Percentiles rank a stretch among this genome's conserved stretches.
phyloP scores from a whole-genome alignment of 2,797 vertebrate genomes.

The Serranus cabrilla region DNA sequence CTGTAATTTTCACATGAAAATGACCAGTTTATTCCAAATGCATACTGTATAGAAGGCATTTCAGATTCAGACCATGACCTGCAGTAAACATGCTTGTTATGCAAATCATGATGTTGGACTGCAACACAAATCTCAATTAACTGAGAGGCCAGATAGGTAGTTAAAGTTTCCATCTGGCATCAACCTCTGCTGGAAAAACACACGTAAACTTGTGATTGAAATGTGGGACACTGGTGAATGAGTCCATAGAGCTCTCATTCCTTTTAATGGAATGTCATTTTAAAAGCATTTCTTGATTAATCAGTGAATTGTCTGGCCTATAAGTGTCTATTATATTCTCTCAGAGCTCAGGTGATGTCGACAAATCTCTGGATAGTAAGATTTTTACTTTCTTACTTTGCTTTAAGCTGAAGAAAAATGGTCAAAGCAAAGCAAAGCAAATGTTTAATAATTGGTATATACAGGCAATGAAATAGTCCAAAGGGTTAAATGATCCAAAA shows the following conservation, averaged over 20 bases:
- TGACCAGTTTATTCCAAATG: neutral
- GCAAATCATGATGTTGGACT: slow-evolving; percentile 38
- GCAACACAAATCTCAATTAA: slow-evolving; percentile 48
- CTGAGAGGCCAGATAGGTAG: slow-evolving; percentile 30
- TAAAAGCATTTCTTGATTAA: neutral
- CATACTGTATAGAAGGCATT: neutral
- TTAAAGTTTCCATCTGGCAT: slow-evolving; percentile 59
- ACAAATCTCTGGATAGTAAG: neutral
- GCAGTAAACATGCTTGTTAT: slow-evolving; percentile 37
- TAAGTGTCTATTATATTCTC: neutral
- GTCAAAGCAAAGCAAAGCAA: too few species aligned
- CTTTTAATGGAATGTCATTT: neutral
- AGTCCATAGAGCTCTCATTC: neutral
- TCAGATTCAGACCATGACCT: neutral
- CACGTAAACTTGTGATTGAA: neutral
- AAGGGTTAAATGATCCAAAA: neutral
- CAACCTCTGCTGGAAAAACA: slow-evolving; percentile 16
- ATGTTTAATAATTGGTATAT: too few species aligned
- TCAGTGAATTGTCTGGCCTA: neutral
- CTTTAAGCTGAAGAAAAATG: too few species aligned
- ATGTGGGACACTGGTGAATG: neutral
- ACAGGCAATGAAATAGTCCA: too few species aligned
- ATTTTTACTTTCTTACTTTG: neutral
- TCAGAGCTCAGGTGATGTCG: neutral
- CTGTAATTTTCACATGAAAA: neutral